Conservation (phyloP, 2,113 vertebrate genomes). For the Scartelaos histophorus region DNA sequence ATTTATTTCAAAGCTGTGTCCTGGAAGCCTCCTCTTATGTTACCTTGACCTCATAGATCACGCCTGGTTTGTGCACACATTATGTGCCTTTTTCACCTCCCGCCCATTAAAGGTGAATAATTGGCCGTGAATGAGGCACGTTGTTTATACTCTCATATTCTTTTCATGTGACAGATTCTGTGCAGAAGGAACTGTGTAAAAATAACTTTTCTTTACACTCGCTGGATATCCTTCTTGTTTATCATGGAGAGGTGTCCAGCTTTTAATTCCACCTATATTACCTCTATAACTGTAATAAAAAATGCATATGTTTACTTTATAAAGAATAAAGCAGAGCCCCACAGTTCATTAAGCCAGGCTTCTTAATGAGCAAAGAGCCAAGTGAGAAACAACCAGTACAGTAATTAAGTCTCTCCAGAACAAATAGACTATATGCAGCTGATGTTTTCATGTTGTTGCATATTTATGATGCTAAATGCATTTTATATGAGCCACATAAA, state of each 20-base stretch:
- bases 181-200: conserved; percentile 29
- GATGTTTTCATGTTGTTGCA: conserved; percentile 67
- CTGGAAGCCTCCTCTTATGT: conserved; percentile 52
- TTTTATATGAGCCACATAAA: conserved; percentile 66
- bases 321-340: conserved; percentile 41
- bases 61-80: conserved; percentile 73
- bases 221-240: too few relatives aligned
- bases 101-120: conserved; percentile 81
- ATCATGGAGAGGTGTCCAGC: background rate
- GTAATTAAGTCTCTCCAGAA: conserved; percentile 64
- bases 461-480: conserved; percentile 70
- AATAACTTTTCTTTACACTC: background rate
- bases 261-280: conserved; percentile 7
- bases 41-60: conserved; percentile 77
- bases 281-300: background rate
- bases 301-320: conserved; percentile 5
- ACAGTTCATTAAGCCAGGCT: conserved; percentile 72
- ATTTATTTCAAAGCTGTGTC: conserved; percentile 67
- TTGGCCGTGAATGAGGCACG: conserved; percentile 68
- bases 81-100: conserved; percentile 71
- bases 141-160: conserved; percentile 63
- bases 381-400: conserved; percentile 57
- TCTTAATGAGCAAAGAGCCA: conserved; percentile 61
- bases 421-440: conserved; percentile 56
- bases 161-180: conserved; percentile 45